These are phyloP conservation scores for Prosapia bicincta DNA, from an alignment of 2,888 invertebrate genomes.

Conservation along the genomic window DNA sequence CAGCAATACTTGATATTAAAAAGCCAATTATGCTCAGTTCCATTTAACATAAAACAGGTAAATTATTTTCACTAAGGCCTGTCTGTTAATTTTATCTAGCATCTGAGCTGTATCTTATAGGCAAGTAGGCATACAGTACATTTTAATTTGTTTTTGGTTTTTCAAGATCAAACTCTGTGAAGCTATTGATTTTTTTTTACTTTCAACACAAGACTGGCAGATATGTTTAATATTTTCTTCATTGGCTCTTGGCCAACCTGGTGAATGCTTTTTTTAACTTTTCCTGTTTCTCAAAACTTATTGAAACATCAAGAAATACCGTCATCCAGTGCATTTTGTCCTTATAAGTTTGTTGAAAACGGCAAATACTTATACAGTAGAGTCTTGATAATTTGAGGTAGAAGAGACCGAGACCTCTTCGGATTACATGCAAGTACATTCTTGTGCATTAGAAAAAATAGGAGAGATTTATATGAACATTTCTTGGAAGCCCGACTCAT, in stretches of 20 bases:
- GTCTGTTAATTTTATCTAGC: neutral
- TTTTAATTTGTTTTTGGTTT: slow-evolving; percentile 1
- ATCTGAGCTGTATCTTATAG: slow-evolving; percentile 13
- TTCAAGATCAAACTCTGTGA: neutral
- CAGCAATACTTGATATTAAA: neutral
- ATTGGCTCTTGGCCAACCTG: neutral
- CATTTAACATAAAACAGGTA: neutral
- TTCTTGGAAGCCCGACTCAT: too few species aligned
- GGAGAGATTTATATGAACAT: too few species aligned
- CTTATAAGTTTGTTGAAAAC: slow-evolving; percentile 3
- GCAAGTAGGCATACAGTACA: slow-evolving; percentile 5
- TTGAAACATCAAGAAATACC: slow-evolving; percentile 6
- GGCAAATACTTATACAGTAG: too few species aligned
- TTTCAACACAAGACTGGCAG: slow-evolving; percentile 1
- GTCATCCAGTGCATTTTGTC: slow-evolving; percentile 2
- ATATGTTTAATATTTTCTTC: slow-evolving; percentile 11
- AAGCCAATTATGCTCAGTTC: neutral
- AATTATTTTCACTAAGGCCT: neutral
- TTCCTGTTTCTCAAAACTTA: neutral
- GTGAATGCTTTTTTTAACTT: too few species aligned
- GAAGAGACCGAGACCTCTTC: too few species aligned
- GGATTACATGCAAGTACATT: too few species aligned
- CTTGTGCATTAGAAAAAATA: too few species aligned
- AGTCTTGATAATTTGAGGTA: too few species aligned
- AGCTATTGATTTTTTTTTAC: too few species aligned